phyloP scores from a whole-genome alignment of 1,140 invertebrate species.

The Paramacrobiotus metropolitanus region DNA sequence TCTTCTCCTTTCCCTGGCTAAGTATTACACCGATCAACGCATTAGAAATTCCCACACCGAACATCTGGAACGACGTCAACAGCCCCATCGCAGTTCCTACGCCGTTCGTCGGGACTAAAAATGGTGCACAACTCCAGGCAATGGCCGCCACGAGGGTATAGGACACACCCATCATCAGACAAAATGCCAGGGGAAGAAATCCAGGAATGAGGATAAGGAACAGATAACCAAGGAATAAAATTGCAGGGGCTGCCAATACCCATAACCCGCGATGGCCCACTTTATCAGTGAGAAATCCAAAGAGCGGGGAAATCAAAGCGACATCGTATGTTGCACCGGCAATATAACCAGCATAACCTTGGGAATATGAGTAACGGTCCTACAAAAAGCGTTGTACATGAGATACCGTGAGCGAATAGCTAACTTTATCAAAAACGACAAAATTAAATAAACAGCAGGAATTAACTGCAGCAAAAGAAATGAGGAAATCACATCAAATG shows the following conservation, averaged over 20 bases:
- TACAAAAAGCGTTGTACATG: no score
- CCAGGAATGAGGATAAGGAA: background rate
- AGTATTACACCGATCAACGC: background rate
- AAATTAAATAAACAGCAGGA: no score
- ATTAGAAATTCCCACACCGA: background rate
- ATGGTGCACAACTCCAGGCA: conserved; percentile 3
- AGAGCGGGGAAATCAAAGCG: background rate
- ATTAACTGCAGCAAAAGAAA: no score
- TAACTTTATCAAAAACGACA: no score
- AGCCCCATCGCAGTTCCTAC: background rate
- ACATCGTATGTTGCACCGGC: conserved; percentile 1
- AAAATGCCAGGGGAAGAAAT: background rate
- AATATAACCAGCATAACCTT: background rate
- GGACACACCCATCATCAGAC: background rate
- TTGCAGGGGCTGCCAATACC: background rate
- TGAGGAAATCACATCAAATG: background rate
- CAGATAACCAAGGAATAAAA: background rate
- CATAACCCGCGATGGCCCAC: background rate
- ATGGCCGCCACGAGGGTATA: conserved; percentile 1
- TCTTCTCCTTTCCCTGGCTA: background rate
- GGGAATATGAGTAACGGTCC: background rate
- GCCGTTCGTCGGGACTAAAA: background rate
- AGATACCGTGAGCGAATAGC: no score
- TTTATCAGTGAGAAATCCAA: background rate
- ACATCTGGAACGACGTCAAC: background rate